Evolutionary conservation across 2,888 invertebrate genomes (phyloP).

Genomic region (Drosophila anomelani): DNA sequence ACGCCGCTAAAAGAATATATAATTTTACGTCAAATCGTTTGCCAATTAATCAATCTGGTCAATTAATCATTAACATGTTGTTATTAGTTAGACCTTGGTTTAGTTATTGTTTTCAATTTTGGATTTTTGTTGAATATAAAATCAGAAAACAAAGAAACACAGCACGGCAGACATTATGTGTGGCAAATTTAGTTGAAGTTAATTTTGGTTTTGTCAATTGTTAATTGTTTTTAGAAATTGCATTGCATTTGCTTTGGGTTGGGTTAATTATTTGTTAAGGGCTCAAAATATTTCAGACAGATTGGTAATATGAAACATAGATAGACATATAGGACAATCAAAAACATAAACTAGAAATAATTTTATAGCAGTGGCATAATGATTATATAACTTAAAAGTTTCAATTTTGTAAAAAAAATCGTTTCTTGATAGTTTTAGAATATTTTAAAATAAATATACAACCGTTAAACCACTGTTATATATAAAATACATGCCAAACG

Average conservation of each 20-base stretch:
- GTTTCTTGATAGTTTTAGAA: not conserved
- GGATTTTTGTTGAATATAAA: not conserved
- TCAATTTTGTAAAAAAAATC: no score
- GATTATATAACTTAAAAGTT: not conserved
- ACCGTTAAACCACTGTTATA: slow-evolving; percentile 1
- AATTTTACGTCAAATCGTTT: slow-evolving; percentile 50
- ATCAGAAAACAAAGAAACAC: slow-evolving; percentile 35
- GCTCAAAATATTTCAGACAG: not conserved
- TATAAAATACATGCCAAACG: not conserved
- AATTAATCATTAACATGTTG: slow-evolving; percentile 1
- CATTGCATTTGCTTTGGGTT: slow-evolving; percentile 34
- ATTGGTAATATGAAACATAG: not conserved
- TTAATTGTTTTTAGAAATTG: slow-evolving; percentile 40
- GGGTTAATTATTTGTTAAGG: slow-evolving; percentile 1
- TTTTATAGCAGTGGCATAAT: not conserved
- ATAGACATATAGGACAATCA: not conserved
- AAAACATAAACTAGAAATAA: not conserved
- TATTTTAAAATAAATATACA: not conserved
- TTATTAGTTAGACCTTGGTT: slow-evolving; percentile 30
- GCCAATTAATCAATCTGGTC: slow-evolving; percentile 27
- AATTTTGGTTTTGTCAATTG: not conserved
- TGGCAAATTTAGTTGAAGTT: slow-evolving; percentile 6
- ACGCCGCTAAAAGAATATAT: slow-evolving; percentile 71
- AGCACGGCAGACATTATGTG: slow-evolving; percentile 31
- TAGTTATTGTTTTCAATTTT: slow-evolving; percentile 10